These are phyloP conservation scores for Cerceris rybyensis DNA, from an alignment of 2,888 invertebrate species.

Conservation along the genomic window DNA sequence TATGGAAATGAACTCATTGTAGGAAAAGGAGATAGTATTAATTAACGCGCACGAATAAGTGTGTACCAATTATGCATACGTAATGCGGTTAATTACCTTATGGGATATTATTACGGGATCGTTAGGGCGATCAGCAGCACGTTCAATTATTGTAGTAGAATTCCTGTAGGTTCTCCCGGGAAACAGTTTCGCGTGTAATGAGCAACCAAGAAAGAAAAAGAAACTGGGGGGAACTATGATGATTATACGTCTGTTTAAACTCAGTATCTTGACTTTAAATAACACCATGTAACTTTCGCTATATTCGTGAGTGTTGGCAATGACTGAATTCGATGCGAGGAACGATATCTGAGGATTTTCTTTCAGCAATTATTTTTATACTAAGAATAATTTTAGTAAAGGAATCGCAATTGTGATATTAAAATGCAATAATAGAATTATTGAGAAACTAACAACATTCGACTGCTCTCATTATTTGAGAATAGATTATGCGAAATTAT, in stretches of 20 bases:
- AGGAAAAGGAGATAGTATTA: not conserved
- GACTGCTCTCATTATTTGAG: too few relatives aligned
- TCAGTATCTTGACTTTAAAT: not conserved
- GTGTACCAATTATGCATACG: conserved; percentile 1
- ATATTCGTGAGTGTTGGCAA: not conserved
- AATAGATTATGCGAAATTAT: too few relatives aligned
- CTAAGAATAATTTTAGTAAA: too few relatives aligned
- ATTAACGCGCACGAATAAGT: not conserved
- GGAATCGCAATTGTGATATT: too few relatives aligned
- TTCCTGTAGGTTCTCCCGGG: not conserved
- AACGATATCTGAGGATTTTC: too few relatives aligned
- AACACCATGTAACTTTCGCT: not conserved
- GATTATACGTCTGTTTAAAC: conserved; percentile 12
- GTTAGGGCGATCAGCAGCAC: conserved; percentile 18
- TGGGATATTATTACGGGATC: conserved; percentile 9
- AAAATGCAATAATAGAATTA: too few relatives aligned
- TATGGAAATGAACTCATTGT: not conserved
- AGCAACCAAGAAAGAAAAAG: conserved; percentile 13
- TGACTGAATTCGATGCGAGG: too few relatives aligned
- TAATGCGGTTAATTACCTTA: too few relatives aligned
- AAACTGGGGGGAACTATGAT: not conserved
- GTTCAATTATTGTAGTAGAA: conserved; percentile 13
- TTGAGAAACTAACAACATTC: too few relatives aligned
- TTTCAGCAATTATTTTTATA: too few relatives aligned
- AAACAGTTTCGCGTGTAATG: conserved; percentile 7